phyloP scores from a whole-genome alignment of 2,888 invertebrate species.

The Molorchus minor region DNA sequence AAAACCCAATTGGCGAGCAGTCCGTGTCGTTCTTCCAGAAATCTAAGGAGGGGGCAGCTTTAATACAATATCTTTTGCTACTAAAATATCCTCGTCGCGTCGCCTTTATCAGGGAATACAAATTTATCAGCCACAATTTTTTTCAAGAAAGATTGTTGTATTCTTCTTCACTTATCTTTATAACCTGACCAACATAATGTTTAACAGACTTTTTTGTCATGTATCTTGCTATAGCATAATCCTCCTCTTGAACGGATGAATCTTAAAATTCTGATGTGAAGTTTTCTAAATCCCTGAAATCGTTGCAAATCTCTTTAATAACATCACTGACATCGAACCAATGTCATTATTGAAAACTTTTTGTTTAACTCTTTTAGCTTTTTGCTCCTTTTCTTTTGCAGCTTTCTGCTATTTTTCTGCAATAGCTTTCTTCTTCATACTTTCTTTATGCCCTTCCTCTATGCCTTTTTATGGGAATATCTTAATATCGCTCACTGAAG shows the following conservation, averaged over 20 bases:
- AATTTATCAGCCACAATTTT: not conserved
- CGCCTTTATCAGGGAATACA: not conserved
- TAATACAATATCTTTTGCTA: constrained; percentile 2
- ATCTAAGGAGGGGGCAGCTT: constrained; percentile 3
- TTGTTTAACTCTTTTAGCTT: not conserved
- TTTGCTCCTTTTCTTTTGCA: not conserved
- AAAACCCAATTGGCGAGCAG: not conserved
- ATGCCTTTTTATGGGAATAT: constrained; percentile 3
- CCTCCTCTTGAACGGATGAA: constrained; percentile 19
- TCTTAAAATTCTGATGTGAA: constrained; percentile 18
- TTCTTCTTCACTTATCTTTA: constrained; percentile 2
- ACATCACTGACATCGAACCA: not conserved
- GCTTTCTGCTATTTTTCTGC: constrained; percentile 9
- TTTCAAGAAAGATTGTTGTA: not conserved
- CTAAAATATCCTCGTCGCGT: constrained; percentile 1
- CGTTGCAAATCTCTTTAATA: constrained; percentile 16
- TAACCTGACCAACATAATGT: constrained; percentile 5
- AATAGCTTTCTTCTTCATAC: constrained; percentile 9
- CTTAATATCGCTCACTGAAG: constrained; percentile 11
- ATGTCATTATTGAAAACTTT: not conserved
- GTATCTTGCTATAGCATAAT: constrained; percentile 19
- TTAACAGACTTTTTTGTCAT: constrained; percentile 20
- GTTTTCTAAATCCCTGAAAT: constrained; percentile 16
- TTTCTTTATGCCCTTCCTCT: constrained; percentile 19
- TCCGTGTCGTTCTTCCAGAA: not conserved